A percentile compares a stretch with the other conserved stretches of the same genome.
Conservation (phyloP, 2,888 invertebrate species). For the Mimachlamys varia region DNA sequence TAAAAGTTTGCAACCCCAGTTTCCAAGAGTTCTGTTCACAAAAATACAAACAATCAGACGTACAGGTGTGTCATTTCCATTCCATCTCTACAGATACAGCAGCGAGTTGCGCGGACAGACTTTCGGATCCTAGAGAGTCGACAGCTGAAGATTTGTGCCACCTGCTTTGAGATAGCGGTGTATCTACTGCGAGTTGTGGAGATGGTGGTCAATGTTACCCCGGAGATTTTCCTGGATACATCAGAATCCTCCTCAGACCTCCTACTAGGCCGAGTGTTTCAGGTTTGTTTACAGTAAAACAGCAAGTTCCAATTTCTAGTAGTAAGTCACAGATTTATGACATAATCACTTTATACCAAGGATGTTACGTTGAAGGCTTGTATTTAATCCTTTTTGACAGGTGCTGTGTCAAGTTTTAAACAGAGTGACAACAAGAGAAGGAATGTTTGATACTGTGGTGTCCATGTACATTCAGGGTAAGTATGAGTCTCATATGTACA, state of each 20-base stretch:
- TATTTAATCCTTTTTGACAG: constrained; percentile 78
- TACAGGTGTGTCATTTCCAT: not conserved
- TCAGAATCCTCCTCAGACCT: constrained; percentile 88
- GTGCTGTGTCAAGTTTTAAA: constrained; percentile 91
- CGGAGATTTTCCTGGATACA: constrained; percentile 86
- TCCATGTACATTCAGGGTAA: constrained; percentile 63
- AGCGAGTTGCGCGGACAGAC: constrained; percentile 84
- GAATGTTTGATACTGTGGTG: constrained; percentile 64
- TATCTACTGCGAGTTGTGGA: constrained; percentile 90
- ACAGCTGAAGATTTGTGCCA: constrained; percentile 91
- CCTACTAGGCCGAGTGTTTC: constrained; percentile 87
- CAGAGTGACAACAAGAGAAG: constrained; percentile 84
- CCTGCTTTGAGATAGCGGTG: constrained; percentile 92
- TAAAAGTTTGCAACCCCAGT: too few relatives aligned
- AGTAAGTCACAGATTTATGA: too few relatives aligned
- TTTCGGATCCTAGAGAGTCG: constrained; percentile 86
- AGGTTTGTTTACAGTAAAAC: constrained; percentile 81
- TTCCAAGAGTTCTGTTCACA: too few relatives aligned
- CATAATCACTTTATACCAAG: too few relatives aligned
- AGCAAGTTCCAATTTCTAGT: not conserved
- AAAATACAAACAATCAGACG: too few relatives aligned
- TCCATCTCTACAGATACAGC: constrained; percentile 84
- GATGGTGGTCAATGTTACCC: constrained; percentile 88
- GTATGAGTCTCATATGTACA: not conserved
- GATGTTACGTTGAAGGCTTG: too few relatives aligned